Evolutionary conservation across 2,888 invertebrate species (phyloP).

Genomic region (Lamellibrachia satsuma): DNA sequence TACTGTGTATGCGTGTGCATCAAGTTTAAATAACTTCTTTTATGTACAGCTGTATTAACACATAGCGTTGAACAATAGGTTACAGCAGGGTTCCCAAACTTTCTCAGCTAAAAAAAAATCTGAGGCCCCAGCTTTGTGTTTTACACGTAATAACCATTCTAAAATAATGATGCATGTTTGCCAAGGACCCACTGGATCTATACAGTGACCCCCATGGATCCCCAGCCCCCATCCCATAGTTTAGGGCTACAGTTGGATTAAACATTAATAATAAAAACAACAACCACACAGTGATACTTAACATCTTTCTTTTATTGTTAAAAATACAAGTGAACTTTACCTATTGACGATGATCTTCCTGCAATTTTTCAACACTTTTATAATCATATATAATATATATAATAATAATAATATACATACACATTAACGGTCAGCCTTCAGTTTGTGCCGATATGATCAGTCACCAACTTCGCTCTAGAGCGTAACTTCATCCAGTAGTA

Average conservation of each 20-base stretch:
- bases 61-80: no score
- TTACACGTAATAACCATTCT: no score
- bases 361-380: constrained; percentile 17
- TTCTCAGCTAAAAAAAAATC: no score
- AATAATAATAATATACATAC: constrained; percentile 17
- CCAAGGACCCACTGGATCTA: no score
- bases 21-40: no score
- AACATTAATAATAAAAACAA: background rate
- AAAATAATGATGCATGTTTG: no score
- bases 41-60: no score
- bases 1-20: no score
- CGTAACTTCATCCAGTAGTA: background rate
- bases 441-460: background rate
- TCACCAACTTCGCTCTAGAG: background rate
- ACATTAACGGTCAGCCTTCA: background rate
- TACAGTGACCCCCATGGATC: no score
- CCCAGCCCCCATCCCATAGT: no score
- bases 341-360: constrained; percentile 17
- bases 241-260: background rate
- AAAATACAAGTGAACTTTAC: constrained; percentile 17
- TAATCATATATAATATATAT: constrained; percentile 17
- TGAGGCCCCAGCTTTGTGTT: no score
- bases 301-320: constrained; percentile 17
- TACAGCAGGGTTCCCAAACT: no score
- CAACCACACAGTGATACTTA: background rate